Base-by-base conservation (phyloP, 2,113 vertebrate genomes). In the Nibea albiflora region DNA sequence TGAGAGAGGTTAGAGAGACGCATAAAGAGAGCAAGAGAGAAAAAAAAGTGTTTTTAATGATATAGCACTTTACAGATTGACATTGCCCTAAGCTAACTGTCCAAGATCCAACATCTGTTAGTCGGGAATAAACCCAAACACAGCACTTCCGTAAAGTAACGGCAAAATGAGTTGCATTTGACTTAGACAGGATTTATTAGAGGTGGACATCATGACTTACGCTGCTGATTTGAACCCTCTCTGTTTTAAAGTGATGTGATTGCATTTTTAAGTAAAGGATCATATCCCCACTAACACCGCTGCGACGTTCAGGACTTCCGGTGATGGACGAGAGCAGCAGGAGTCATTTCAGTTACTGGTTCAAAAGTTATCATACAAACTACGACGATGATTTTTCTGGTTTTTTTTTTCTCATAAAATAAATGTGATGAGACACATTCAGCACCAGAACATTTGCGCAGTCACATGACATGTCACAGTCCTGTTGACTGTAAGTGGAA, bases 21-120 rank as follows among this genome's bases (percentile, higher is more conserved):
- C 47, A 56, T 19, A 14, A 11, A 49, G 14, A 22, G 63, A 50
- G 46, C 11, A 35, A 20, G 42, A 66, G 9, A 56, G 68, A 7
- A 24, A 70, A 70, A 57, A 39, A 35, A 39, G 8, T 53, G 65
- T 26, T 62, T 70, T 70, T 70, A 3, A 46, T 46, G 42, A 28
- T 16, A 22, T 12, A 14, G 28, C 46, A 17, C 12, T 35, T 31
- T 47, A 10, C 4, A 24, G 67, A 24, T 46, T 62, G 9, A 44
- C 3, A 54, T 75, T 49, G 44, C 11, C 15, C 31, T 6, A 11
- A 52, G 20, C 20, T 57, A 26, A 71, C 22, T 20, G 35, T 62
- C 9, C 17, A 12, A 11, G 50, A 42, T 56, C 52, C 35, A 49
- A 39, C 35, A 39, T 39, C 35, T 39, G 35, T 39, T 39, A 39